Evolutionary conservation across 2,113 vertebrate genomes (phyloP).

Genomic region (Elachura formosa): DNA sequence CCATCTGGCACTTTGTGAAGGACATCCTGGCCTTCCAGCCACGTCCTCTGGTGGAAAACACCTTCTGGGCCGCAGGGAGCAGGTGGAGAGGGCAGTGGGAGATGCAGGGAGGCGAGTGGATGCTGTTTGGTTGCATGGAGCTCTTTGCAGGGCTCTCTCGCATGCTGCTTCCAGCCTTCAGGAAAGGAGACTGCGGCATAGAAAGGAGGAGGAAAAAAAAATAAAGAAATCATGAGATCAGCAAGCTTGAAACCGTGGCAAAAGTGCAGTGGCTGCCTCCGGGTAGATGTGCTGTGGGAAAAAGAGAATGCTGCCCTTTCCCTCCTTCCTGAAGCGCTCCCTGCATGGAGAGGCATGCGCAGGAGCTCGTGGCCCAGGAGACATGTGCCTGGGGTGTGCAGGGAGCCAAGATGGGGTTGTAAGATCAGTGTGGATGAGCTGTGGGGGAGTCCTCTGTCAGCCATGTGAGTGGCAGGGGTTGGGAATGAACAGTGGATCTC

Average conservation of each 20-base stretch:
- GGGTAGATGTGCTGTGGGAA: background rate
- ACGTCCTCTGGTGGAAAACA: background rate
- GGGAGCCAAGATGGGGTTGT: background rate
- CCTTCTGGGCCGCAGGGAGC: background rate
- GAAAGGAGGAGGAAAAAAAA: background rate
- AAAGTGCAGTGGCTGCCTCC: background rate
- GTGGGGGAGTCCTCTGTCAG: background rate
- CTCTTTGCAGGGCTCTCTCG: background rate
- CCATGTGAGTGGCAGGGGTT: background rate
- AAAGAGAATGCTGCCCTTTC: background rate
- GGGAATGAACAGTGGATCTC: background rate
- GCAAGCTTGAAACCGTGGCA: background rate
- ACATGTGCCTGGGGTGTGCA: background rate
- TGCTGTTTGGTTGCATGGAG: background rate
- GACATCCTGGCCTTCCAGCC: background rate
- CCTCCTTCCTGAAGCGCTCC: background rate
- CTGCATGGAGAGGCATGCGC: background rate
- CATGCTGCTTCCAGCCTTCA: background rate
- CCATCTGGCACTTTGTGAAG: background rate
- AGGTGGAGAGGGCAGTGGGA: background rate
- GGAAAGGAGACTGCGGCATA: background rate
- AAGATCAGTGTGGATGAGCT: background rate
- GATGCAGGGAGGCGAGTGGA: rapidly evolving
- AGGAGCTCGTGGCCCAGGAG: background rate
- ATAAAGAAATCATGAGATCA: background rate